These are phyloP conservation scores for Drosophila kuntzei DNA, from an alignment of 2,888 invertebrate genomes.

Conservation along the genomic window DNA sequence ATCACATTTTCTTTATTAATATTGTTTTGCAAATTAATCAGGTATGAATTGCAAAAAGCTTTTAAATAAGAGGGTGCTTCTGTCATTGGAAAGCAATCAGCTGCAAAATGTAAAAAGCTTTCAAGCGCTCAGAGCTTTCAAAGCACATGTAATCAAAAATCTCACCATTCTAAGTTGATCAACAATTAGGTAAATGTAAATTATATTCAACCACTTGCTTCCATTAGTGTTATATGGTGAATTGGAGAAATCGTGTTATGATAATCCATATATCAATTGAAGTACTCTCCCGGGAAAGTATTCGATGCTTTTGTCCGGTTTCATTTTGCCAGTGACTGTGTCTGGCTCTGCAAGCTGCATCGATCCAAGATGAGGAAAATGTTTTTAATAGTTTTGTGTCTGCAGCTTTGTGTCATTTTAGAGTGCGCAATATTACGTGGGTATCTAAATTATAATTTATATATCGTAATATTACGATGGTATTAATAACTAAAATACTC, in stretches of 20 bases:
- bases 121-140: slow-evolving; percentile 7
- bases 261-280: slow-evolving; percentile 16
- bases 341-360: slow-evolving; percentile 26
- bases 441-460: slow-evolving; percentile 1
- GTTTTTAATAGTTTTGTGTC: slow-evolving; percentile 17
- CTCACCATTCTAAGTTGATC: slow-evolving; percentile 12
- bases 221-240: slow-evolving; percentile 20
- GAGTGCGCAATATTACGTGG: slow-evolving; percentile 48
- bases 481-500: background rate
- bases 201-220: slow-evolving; percentile 2
- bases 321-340: slow-evolving; percentile 22
- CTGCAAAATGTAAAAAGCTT: slow-evolving; percentile 16
- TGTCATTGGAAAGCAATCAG: slow-evolving; percentile 12
- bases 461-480: background rate
- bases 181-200: slow-evolving; percentile 1
- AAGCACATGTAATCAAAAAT: background rate
- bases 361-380: slow-evolving; percentile 39
- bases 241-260: slow-evolving; percentile 38
- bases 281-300: background rate
- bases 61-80: background rate
- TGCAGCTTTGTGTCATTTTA: slow-evolving; percentile 29
- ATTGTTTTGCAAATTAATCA: background rate
- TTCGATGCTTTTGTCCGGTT: slow-evolving; percentile 5
- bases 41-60: background rate
- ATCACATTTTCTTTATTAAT: background rate